Conservation (phyloP, 2,888 invertebrate species). For the Drosophila suboccidentalis region DNA sequence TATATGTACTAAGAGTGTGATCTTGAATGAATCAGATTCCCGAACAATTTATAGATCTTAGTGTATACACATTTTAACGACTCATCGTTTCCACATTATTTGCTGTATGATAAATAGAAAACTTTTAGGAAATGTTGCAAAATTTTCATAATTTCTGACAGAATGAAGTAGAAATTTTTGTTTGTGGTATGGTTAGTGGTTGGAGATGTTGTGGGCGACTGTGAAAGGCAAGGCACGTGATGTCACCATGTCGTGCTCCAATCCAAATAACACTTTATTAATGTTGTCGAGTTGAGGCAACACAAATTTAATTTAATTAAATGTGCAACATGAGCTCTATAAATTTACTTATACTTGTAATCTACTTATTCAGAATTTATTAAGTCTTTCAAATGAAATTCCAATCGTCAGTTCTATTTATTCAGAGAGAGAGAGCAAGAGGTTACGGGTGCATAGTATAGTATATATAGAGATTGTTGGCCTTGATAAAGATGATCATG, state of each 20-base stretch:
- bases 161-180: background rate
- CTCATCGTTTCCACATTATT: conserved; percentile 64
- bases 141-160: conserved; percentile 23
- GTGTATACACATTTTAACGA: conserved; percentile 38
- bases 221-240: conserved; percentile 59
- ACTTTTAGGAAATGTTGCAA: conserved; percentile 27
- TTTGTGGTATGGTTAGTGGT: conserved; percentile 17
- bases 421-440: background rate
- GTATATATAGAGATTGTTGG: conserved; percentile 47
- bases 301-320: conserved; percentile 66
- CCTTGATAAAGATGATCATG: conserved; percentile 72
- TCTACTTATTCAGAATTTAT: conserved; percentile 11
- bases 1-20: conserved; percentile 54
- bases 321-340: conserved; percentile 53
- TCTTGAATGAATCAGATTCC: conserved; percentile 64
- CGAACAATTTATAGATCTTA: conserved; percentile 28
- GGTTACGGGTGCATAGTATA: conserved; percentile 24
- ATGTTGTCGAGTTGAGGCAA: conserved; percentile 26
- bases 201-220: conserved; percentile 58
- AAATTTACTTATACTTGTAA: conserved; percentile 14
- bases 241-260: conserved; percentile 70
- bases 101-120: conserved; percentile 25
- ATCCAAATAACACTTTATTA: conserved; percentile 60
- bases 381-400: conserved; percentile 39
- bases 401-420: conserved; percentile 25